Evolutionary conservation across 2,797 vertebrate species (phyloP), one percentile per base, ranked within the genome.

Genomic region (Syndactyla subalaris): DNA sequence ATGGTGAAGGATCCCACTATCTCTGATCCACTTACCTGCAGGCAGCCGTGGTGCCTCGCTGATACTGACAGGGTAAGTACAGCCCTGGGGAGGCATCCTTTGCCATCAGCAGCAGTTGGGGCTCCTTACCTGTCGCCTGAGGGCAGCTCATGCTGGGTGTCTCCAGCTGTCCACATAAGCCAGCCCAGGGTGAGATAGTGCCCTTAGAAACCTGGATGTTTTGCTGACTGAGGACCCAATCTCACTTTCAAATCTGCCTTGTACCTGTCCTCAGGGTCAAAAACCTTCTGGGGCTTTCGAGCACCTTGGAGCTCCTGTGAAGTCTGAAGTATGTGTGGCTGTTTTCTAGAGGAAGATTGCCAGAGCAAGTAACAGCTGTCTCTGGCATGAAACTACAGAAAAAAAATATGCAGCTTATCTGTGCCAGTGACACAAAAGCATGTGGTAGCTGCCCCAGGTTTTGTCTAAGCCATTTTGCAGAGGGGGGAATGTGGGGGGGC

Each of bases 41-140:
- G 82, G 84, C 84, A 81, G 52, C 91, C 32, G 21, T 55, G 39
- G 26, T 94, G 95, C 91, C 93, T 95, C 57, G 6, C 85, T 32
- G 72, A 18, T 20, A 14, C 88, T 58, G 65, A 84, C 75, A 67
- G 38, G 9, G 12, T 81, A 70, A 91, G 82, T 23, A 61, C 62
- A 89, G 91, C 89, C 94, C 95, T 90, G 92, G 73, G 19, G 46
- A 97, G 86, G 85, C 87, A 78, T 94, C 84, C 73, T 67, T 86
- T 17, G 21, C 80, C 77, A 43, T 51, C 26, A 36, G 71, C 74
- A 73, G 87, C 10, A 22, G 22, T 29, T 91, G 94, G 76, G 95
- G 84, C 73, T 92, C 83, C 92, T 97, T 92, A 95, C 89, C 96
- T 97, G 97, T 91, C 84, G 93, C 97, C 94, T 1, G 14, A 91